Evolutionary conservation across 2,888 invertebrate species (phyloP).

Genomic region (Lasioglossum villosulum): DNA sequence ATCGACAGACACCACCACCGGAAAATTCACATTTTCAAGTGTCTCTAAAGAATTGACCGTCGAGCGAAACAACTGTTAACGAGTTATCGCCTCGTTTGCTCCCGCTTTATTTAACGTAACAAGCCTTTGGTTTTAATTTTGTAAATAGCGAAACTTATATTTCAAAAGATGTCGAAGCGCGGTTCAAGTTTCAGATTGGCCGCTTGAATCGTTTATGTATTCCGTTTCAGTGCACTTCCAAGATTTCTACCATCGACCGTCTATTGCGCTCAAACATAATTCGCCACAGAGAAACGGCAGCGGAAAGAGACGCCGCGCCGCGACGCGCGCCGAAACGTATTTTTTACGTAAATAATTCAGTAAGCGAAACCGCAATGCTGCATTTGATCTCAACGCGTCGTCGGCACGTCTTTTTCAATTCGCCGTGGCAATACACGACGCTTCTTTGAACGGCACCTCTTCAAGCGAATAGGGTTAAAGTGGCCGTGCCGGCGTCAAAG

Average conservation of each 20-base stretch:
- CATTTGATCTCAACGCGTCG: conserved; percentile 56
- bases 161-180: not conserved
- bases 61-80: not conserved
- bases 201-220: not conserved
- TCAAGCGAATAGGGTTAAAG: conserved; percentile 68
- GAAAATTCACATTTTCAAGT: not conserved
- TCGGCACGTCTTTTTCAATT: conserved; percentile 54
- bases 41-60: not conserved
- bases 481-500: conserved; percentile 63
- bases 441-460: conserved; percentile 64
- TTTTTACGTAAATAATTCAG: conserved; percentile 66
- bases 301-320: not conserved
- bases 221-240: not conserved
- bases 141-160: not conserved
- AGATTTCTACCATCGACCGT: not conserved
- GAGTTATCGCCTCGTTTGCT: not conserved
- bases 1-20: not conserved
- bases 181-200: not conserved
- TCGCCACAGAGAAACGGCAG: conserved; percentile 24
- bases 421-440: conserved; percentile 46
- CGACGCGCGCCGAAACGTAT: conserved; percentile 22
- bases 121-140: too few species aligned
- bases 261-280: not conserved
- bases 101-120: not conserved
- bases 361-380: conserved; percentile 50